Evolutionary conservation across 2,113 vertebrate species (phyloP).

Genomic region (Natator depressus): DNA sequence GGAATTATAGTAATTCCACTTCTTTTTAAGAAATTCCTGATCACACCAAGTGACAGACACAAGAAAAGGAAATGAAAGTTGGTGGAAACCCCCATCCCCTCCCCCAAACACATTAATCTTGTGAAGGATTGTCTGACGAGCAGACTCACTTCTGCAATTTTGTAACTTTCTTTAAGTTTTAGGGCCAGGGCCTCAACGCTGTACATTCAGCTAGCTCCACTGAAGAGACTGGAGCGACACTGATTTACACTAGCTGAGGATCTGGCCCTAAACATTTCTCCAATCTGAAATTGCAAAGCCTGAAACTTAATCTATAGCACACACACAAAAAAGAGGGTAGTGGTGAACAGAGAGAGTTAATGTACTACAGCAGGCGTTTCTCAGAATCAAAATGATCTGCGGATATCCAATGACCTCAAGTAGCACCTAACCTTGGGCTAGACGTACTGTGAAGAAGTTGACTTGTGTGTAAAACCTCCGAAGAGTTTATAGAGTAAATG

Average conservation of each 20-base stretch:
- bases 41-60: neutral
- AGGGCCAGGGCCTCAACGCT: neutral
- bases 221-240: neutral
- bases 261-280: neutral
- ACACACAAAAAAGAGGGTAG: neutral
- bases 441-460: neutral
- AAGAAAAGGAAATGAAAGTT: neutral
- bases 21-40: constrained; percentile 24
- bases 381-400: neutral
- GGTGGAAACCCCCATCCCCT: constrained; percentile 8
- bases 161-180: neutral
- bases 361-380: neutral
- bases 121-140: neutral
- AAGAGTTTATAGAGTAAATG: neutral
- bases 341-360: neutral
- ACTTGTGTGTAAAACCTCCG: neutral
- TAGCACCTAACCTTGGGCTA: neutral
- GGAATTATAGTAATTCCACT: constrained; percentile 20
- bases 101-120: neutral
- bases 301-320: neutral
- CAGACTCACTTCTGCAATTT: constrained; percentile 24
- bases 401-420: neutral
- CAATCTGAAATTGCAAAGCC: neutral
- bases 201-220: neutral
- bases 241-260: neutral